Evolutionary conservation across 2,888 invertebrate species (phyloP).

Genomic region (Yponomeuta sedellus): DNA sequence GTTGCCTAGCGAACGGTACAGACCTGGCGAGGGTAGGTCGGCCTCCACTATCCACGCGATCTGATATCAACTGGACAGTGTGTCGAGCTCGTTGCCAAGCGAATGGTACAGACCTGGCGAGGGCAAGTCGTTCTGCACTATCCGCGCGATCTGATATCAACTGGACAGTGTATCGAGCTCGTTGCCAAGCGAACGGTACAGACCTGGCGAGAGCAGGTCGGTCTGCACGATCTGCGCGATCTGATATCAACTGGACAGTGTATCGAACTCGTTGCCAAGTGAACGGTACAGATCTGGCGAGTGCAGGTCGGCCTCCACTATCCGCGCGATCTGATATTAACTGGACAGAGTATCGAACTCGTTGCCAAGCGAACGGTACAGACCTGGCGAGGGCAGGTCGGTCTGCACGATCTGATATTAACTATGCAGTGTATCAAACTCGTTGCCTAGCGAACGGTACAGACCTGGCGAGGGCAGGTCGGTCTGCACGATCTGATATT

Average conservation of each 20-base stretch:
- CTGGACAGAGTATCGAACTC: too few species aligned
- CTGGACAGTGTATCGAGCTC: too few species aligned
- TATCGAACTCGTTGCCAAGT: too few species aligned
- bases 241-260: conserved; percentile 11
- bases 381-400: conserved; percentile 85
- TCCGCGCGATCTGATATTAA: too few species aligned
- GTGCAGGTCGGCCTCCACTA: conserved; percentile 62
- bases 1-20: conserved; percentile 19
- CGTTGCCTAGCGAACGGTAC: too few species aligned
- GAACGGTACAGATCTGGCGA: conserved; percentile 80
- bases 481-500: conserved; percentile 83
- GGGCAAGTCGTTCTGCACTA: conserved; percentile 62
- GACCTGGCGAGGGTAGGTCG: conserved; percentile 85
- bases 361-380: conserved; percentile 19
- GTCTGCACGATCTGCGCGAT: too few species aligned
- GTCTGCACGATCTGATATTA: conserved; percentile 13
- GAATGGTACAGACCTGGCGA: conserved; percentile 80
- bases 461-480: too few species aligned
- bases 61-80: too few species aligned
- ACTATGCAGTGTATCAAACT: too few species aligned
- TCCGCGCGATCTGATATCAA: too few species aligned
- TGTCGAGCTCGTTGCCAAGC: too few species aligned
- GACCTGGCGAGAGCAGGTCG: conserved; percentile 85
- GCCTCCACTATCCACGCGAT: too few species aligned
- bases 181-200: conserved; percentile 19